phyloP scores from a whole-genome alignment of 2,113 vertebrate genomes.

The Plecturocebus donacophilus region DNA sequence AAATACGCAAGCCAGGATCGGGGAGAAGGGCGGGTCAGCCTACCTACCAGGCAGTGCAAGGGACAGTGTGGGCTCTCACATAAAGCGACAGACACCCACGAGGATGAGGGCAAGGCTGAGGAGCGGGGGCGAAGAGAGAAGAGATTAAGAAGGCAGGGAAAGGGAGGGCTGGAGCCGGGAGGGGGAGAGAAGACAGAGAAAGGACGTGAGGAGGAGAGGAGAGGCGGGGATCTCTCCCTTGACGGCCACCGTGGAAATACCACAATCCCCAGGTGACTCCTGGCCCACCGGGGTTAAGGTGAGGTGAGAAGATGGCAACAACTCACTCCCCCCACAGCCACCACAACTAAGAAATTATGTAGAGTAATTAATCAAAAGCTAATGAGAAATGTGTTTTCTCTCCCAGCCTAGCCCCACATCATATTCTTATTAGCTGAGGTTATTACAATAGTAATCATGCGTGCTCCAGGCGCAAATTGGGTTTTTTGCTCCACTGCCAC shows the following conservation, averaged over 20 bases:
- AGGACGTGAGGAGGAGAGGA: background rate
- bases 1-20: background rate
- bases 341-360: conserved; percentile 84
- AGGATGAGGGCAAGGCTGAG: background rate
- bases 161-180: too few species aligned
- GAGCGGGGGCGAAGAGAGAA: background rate
- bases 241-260: background rate
- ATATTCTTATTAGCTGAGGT: conserved; percentile 90
- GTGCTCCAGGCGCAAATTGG: conserved; percentile 86
- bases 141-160: background rate
- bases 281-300: conserved; percentile 66
- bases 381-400: conserved; percentile 91
- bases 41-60: background rate
- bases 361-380: conserved; percentile 90
- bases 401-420: conserved; percentile 86
- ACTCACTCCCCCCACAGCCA: conserved; percentile 79
- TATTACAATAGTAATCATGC: conserved; percentile 91
- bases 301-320: conserved; percentile 77
- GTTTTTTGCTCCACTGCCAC: conserved; percentile 89
- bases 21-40: background rate
- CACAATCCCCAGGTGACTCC: background rate
- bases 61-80: background rate
- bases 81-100: background rate
- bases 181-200: background rate
- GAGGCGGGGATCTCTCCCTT: background rate